Evolutionary conservation across 2,797 vertebrate genomes (phyloP).

Genomic region (Onychomys arenicola): DNA sequence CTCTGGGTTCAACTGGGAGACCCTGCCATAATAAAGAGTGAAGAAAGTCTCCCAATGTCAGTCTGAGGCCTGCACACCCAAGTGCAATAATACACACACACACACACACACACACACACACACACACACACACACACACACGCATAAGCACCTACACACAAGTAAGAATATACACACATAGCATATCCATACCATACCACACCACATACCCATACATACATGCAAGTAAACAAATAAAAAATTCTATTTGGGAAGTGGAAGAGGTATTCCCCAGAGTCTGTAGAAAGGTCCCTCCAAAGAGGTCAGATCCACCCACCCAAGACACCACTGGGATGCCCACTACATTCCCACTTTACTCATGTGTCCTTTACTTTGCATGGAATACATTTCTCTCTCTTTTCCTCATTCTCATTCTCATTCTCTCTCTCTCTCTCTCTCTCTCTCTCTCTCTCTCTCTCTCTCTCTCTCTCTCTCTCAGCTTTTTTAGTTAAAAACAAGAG

Average conservation of each 20-base stretch:
- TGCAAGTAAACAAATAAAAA: not conserved
- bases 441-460: constrained; percentile 17
- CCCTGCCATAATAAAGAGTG: not conserved
- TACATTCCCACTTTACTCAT: not conserved
- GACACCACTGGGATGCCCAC: not conserved
- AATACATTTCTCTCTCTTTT: constrained; percentile 56
- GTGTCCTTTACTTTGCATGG: constrained; percentile 23
- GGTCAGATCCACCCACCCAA: not conserved
- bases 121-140: too few relatives aligned
- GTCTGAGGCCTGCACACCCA: not conserved
- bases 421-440: constrained; percentile 48
- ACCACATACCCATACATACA: too few relatives aligned
- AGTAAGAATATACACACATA: not conserved
- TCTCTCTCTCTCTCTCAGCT: not conserved
- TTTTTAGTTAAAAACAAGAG: constrained; percentile 83
- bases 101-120: too few relatives aligned
- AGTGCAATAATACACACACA: not conserved
- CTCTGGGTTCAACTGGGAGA: not conserved
- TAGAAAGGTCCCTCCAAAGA: constrained; percentile 24
- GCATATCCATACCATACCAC: too few relatives aligned
- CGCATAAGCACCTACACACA: not conserved
- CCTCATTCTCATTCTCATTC: constrained; percentile 33
- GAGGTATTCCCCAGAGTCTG: not conserved
- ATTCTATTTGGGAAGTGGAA: not conserved
- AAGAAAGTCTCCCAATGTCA: not conserved